Conservation (phyloP, 2,113 vertebrate genomes). For the Lepisosteus oculatus region DNA sequence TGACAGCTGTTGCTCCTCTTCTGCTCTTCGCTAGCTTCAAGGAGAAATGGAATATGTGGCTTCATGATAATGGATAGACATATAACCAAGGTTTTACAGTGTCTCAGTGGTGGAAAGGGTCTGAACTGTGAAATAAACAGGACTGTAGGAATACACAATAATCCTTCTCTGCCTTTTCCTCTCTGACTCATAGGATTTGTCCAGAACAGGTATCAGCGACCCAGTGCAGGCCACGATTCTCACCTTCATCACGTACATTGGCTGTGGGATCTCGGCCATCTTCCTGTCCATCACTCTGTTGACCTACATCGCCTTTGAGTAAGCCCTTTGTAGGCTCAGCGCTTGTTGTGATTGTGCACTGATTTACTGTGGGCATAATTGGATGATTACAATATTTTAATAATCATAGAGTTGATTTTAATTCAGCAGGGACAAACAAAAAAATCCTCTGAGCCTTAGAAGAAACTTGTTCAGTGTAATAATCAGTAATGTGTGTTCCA, state of each 20-base stretch:
- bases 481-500: not conserved
- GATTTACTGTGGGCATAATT: not conserved
- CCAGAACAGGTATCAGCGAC: constrained; percentile 52
- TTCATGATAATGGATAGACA: too few relatives aligned
- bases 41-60: too few relatives aligned
- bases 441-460: not conserved
- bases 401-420: not conserved
- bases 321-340: constrained; percentile 47
- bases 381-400: too few relatives aligned
- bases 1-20: too few relatives aligned
- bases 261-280: constrained; percentile 87
- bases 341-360: not conserved
- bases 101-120: too few relatives aligned
- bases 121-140: too few relatives aligned
- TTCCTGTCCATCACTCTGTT: constrained; percentile 87
- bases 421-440: not conserved
- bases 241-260: constrained; percentile 89
- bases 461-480: not conserved
- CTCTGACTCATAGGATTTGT: constrained; percentile 70
- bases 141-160: too few relatives aligned
- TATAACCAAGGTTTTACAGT: too few relatives aligned
- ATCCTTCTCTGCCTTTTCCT: not conserved
- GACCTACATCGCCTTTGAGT: constrained; percentile 89
- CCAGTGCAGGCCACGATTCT: constrained; percentile 66
- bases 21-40: too few relatives aligned